These are phyloP conservation scores for Ornithoptera alexandrae DNA, from an alignment of 2,888 invertebrate genomes.

Conservation along the genomic window DNA sequence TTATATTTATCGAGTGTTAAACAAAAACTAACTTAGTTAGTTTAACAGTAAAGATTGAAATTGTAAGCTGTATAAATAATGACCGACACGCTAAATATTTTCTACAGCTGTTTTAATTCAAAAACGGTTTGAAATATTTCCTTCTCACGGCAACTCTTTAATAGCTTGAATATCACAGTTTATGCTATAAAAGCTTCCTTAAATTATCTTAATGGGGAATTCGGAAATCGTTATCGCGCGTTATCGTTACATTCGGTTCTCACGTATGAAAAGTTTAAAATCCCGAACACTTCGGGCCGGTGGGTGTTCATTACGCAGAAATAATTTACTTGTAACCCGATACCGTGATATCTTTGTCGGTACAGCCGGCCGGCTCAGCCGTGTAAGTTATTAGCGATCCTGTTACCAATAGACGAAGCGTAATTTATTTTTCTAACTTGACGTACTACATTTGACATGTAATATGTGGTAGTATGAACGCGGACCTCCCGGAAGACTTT, in stretches of 20 bases:
- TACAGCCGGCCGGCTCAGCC: not conserved
- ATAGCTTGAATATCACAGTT: constrained; percentile 31
- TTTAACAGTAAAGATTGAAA: not conserved
- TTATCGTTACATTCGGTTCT: constrained; percentile 55
- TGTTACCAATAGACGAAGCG: constrained; percentile 24
- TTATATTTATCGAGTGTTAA: not conserved
- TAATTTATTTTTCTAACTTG: constrained; percentile 23
- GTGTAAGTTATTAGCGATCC: constrained; percentile 22
- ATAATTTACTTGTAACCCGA: constrained; percentile 54
- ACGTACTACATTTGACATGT: constrained; percentile 22
- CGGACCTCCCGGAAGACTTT: constrained; percentile 23
- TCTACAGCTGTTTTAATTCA: constrained; percentile 21
- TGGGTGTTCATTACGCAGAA: constrained; percentile 55
- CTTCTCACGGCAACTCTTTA: constrained; percentile 29
- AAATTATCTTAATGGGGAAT: constrained; percentile 46
- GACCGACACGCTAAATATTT: constrained; percentile 17
- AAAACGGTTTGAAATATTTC: constrained; percentile 25
- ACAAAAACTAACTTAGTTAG: not conserved
- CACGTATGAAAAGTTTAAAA: constrained; percentile 71
- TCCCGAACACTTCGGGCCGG: constrained; percentile 60
- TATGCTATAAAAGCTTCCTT: constrained; percentile 40
- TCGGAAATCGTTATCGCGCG: constrained; percentile 43
- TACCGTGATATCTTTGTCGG: constrained; percentile 34
- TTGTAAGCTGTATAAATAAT: not conserved
- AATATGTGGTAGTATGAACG: not conserved